Percentiles rank a stretch among this genome's conserved stretches.
Conservation (phyloP, 2,797 vertebrate species). For the Neolamprologus multifasciatus region DNA sequence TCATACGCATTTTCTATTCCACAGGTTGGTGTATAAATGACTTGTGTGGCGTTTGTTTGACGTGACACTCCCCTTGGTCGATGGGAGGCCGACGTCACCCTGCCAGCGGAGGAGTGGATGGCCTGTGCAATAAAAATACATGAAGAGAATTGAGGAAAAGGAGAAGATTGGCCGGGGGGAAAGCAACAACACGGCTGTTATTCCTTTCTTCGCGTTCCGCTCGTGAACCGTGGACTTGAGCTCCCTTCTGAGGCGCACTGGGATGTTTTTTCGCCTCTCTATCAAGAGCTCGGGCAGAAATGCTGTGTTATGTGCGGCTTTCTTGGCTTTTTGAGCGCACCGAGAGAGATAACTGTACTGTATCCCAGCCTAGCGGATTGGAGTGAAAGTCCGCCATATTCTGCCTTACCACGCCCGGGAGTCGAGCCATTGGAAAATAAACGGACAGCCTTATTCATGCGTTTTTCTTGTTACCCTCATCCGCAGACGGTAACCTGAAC, state of each 20-base stretch:
- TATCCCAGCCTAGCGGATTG: constrained; percentile 62
- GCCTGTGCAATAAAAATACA: constrained; percentile 72
- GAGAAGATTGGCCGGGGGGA: constrained; percentile 33
- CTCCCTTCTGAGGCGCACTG: background rate
- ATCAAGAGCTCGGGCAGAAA: constrained; percentile 1
- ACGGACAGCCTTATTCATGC: constrained; percentile 22
- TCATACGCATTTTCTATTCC: constrained; percentile 41
- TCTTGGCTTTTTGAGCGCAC: constrained; percentile 34
- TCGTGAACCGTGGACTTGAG: background rate
- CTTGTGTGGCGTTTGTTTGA: constrained; percentile 44
- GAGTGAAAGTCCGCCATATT: constrained; percentile 87
- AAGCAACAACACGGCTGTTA: background rate
- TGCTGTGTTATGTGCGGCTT: constrained; percentile 18
- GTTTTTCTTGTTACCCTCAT: background rate
- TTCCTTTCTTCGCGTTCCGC: background rate
- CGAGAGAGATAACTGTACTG: constrained; percentile 62
- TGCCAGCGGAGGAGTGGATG: constrained; percentile 71
- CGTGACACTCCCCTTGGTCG: constrained; percentile 59
- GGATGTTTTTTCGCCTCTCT: background rate
- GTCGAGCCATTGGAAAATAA: constrained; percentile 63
- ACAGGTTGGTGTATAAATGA: constrained; percentile 42
- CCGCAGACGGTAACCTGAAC: constrained; percentile 10
- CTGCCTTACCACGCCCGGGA: constrained; percentile 83
- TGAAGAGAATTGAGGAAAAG: constrained; percentile 63
- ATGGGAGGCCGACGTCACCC: constrained; percentile 70